phyloP scores from a whole-genome alignment of 2,797 vertebrate species.

The Alosa sapidissima region DNA sequence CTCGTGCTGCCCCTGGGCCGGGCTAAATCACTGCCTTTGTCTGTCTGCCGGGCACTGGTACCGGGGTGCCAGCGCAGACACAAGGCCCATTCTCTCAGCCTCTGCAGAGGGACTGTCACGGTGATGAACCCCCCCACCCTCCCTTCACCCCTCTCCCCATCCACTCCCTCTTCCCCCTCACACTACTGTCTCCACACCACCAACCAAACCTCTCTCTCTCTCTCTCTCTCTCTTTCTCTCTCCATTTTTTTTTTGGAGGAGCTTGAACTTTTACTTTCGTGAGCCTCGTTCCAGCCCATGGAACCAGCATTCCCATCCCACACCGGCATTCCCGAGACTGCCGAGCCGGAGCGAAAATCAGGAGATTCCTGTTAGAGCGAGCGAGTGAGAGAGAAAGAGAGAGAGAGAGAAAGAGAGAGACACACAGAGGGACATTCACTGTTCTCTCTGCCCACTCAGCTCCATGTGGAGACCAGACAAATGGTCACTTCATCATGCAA shows the following conservation, averaged over 20 bases:
- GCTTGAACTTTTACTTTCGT: neutral
- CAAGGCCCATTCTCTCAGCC: slow-evolving; percentile 69
- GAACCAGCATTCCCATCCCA: slow-evolving; percentile 71
- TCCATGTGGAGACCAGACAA: neutral
- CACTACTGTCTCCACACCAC: neutral
- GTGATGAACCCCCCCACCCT: slow-evolving; percentile 63
- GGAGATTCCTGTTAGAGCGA: slow-evolving; percentile 36
- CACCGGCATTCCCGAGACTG: slow-evolving; percentile 61
- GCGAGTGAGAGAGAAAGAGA: slow-evolving; percentile 44
- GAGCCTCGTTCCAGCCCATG: slow-evolving; percentile 54
- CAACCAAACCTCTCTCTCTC: neutral
- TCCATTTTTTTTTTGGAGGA: slow-evolving; percentile 33
- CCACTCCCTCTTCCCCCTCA: neutral
- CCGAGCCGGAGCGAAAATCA: slow-evolving; percentile 10
- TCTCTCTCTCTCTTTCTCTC: neutral
- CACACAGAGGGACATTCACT: slow-evolving; percentile 15
- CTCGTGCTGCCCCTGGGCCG: slow-evolving; percentile 61
- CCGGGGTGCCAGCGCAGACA: slow-evolving; percentile 62
- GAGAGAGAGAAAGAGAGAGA: slow-evolving; percentile 33
- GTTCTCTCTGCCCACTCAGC: neutral
- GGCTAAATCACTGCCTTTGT: slow-evolving; percentile 76
- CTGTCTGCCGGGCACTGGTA: slow-evolving; percentile 62
- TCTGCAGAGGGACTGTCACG: slow-evolving; percentile 69
- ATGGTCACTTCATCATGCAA: slow-evolving; percentile 12
- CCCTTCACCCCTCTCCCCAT: slow-evolving; percentile 37